Conservation (phyloP, 2,888 invertebrate species). For the Hemistola chrysoprasaria region DNA sequence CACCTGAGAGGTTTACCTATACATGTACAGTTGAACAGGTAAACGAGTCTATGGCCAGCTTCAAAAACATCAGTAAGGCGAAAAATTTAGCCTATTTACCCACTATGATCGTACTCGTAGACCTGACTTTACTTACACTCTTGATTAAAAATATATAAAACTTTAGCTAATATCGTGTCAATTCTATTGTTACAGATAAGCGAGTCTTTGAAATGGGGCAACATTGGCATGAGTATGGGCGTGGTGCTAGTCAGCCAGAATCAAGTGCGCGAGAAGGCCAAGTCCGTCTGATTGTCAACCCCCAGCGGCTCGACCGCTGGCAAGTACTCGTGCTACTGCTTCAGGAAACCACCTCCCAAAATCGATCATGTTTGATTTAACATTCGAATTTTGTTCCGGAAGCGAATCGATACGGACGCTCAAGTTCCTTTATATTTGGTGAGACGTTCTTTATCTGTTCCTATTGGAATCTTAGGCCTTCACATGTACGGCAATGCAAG, state of each 20-base stretch:
- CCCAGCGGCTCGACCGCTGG: constrained; percentile 66
- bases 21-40: too few relatives aligned
- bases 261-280: constrained; percentile 64
- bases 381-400: constrained; percentile 25
- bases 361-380: constrained; percentile 60
- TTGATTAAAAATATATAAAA: constrained; percentile 1
- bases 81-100: too few relatives aligned
- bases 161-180: constrained; percentile 5
- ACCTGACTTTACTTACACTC: too few relatives aligned
- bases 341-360: constrained; percentile 59
- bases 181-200: constrained; percentile 83
- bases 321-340: constrained; percentile 63
- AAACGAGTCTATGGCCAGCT: too few relatives aligned
- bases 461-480: not conserved
- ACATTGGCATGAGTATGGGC: constrained; percentile 86
- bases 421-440: constrained; percentile 1
- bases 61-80: too few relatives aligned
- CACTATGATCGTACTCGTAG: too few relatives aligned
- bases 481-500: too few relatives aligned
- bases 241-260: constrained; percentile 84
- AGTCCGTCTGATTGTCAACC: constrained; percentile 69
- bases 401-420: constrained; percentile 12
- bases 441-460: constrained; percentile 7
- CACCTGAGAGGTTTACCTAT: too few relatives aligned
- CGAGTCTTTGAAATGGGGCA: constrained; percentile 87